phyloP scores from a whole-genome alignment of 2,888 invertebrate genomes.

The Vannuccia rotundouncinata region DNA sequence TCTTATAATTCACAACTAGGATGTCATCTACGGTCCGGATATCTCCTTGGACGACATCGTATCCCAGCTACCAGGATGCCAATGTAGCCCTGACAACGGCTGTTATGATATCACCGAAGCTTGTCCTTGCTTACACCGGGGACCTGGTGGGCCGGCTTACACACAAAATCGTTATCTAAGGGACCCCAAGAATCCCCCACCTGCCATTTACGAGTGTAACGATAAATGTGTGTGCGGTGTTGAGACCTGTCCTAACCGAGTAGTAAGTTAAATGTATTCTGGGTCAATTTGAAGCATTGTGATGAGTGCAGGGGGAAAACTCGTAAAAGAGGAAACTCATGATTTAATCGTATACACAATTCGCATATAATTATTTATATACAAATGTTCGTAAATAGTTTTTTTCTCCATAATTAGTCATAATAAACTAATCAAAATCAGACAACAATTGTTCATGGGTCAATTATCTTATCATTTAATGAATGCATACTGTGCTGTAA shows the following conservation, averaged over 20 bases:
- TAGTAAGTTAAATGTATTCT: background rate
- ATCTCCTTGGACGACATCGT: background rate
- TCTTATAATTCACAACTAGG: no score
- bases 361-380: no score
- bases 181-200: background rate
- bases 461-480: no score
- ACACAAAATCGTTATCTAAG: background rate
- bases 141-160: background rate
- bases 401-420: background rate
- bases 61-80: background rate
- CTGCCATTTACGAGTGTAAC: conserved; percentile 4
- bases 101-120: background rate
- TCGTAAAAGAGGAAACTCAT: no score
- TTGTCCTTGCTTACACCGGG: background rate
- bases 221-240: background rate
- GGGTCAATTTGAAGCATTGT: background rate
- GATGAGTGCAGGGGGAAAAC: background rate
- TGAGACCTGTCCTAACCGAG: background rate
- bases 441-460: no score
- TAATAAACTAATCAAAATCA: background rate
- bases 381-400: no score
- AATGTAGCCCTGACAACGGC: background rate
- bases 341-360: no score
- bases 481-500: no score
- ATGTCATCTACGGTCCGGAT: conserved; percentile 2